These are phyloP conservation scores for Zaprionus ornatus DNA, from an alignment of 1,140 invertebrate species.

Conservation along the genomic window DNA sequence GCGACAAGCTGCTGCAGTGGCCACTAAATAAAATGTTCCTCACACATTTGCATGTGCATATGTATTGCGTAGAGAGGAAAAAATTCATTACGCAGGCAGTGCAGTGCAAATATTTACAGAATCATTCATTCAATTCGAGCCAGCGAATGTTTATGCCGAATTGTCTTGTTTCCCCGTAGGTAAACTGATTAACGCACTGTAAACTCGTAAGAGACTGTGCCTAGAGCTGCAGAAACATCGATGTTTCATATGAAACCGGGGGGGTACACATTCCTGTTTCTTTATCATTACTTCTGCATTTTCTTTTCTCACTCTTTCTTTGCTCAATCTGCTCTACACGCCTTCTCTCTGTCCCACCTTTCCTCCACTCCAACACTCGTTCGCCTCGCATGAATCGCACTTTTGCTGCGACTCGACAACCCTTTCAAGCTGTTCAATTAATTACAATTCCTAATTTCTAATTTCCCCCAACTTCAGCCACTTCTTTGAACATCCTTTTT, in stretches of 20 bases:
- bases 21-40: not conserved
- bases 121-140: not conserved
- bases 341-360: not conserved
- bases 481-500: not conserved
- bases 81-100: not conserved
- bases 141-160: not conserved
- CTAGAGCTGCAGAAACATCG: too few species aligned
- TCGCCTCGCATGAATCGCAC: not conserved
- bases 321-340: not conserved
- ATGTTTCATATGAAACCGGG: too few species aligned
- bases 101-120: not conserved
- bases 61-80: not conserved
- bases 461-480: not conserved
- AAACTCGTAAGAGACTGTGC: too few species aligned
- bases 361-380: not conserved
- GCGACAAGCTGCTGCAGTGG: not conserved
- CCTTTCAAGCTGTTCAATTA: slow-evolving; percentile 5
- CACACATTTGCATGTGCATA: not conserved
- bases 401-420: not conserved
- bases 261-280: too few species aligned
- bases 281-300: too few species aligned
- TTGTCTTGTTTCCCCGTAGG: not conserved
- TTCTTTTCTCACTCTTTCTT: too few species aligned
- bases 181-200: too few species aligned
- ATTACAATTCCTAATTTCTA: slow-evolving; percentile 7